These are phyloP conservation scores for Ptychobarbus kaznakovi DNA, from an alignment of 2,797 vertebrate genomes.

Conservation along the genomic window DNA sequence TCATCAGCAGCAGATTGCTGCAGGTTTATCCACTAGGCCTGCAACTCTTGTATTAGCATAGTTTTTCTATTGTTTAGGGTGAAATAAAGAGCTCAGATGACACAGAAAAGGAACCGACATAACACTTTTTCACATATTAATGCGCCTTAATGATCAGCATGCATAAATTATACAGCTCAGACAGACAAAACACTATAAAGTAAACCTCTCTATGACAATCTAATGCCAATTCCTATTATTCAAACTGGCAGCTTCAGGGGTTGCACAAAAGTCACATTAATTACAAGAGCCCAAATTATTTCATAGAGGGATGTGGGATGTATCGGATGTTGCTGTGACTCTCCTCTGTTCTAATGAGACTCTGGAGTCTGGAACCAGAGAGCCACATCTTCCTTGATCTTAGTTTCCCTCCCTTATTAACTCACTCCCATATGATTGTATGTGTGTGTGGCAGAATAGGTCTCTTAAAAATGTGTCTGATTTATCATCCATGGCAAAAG, in stretches of 20 bases:
- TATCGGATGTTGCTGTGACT: conserved; percentile 43
- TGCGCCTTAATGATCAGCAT: conserved; percentile 28
- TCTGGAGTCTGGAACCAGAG: conserved; percentile 51
- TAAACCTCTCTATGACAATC: conserved; percentile 37
- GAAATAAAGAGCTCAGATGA: background rate
- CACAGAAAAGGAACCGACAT: background rate
- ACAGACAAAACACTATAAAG: conserved; percentile 29
- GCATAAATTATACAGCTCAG: conserved; percentile 17
- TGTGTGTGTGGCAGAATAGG: conserved; percentile 27
- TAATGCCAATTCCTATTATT: conserved; percentile 39
- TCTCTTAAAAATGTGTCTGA: conserved; percentile 18
- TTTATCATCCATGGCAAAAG: conserved; percentile 36
- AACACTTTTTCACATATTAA: background rate
- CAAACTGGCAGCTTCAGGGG: conserved; percentile 21
- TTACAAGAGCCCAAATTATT: conserved; percentile 44
- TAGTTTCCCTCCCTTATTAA: conserved; percentile 49
- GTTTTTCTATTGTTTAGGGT: background rate
- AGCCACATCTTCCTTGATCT: conserved; percentile 43
- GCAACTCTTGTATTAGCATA: background rate
- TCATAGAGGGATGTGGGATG: conserved; percentile 20
- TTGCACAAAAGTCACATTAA: conserved; percentile 39
- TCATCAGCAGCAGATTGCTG: background rate
- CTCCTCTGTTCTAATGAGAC: conserved; percentile 51
- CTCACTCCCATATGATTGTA: conserved; percentile 41
- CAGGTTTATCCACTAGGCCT: background rate